Percentiles rank a stretch among this genome's conserved stretches.
phyloP scores from a whole-genome alignment of 1,140 invertebrate species.

The Cyrtorhinus lividipennis region DNA sequence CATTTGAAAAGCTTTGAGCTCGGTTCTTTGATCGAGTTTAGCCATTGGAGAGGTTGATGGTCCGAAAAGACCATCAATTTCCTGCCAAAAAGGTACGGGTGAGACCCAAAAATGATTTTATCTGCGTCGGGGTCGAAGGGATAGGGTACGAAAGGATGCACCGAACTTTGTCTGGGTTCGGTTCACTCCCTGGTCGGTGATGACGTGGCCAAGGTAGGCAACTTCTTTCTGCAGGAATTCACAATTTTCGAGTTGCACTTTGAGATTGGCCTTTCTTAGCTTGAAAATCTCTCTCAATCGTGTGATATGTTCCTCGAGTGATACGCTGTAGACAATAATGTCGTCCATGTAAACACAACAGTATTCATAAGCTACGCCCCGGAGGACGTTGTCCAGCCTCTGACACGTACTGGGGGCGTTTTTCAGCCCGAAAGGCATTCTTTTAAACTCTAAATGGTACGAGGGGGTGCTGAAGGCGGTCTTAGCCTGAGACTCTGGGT shows the following conservation, averaged over 20 bases:
- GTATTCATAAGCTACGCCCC: neutral
- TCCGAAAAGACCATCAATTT: neutral
- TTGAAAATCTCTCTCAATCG: conserved; percentile 25
- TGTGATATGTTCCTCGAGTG: conserved; percentile 28
- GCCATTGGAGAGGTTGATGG: neutral
- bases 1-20: neutral
- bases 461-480: conserved; percentile 30
- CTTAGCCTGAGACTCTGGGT: conserved; percentile 27
- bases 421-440: conserved; percentile 22
- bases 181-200: conserved; percentile 26
- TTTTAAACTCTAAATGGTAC: conserved; percentile 24
- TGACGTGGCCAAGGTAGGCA: conserved; percentile 31
- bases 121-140: conserved; percentile 20
- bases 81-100: conserved; percentile 23
- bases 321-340: conserved; percentile 28
- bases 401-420: conserved; percentile 19
- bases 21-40: neutral
- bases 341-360: too few relatives aligned
- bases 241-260: conserved; percentile 29
- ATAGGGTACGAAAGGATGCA: conserved; percentile 24
- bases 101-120: conserved; percentile 26
- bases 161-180: conserved; percentile 27
- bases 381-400: conserved; percentile 27
- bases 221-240: conserved; percentile 27
- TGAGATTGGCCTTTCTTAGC: conserved; percentile 27